phyloP scores from a whole-genome alignment of 1,140 invertebrate genomes.

The Akabosia matsudoensis region DNA sequence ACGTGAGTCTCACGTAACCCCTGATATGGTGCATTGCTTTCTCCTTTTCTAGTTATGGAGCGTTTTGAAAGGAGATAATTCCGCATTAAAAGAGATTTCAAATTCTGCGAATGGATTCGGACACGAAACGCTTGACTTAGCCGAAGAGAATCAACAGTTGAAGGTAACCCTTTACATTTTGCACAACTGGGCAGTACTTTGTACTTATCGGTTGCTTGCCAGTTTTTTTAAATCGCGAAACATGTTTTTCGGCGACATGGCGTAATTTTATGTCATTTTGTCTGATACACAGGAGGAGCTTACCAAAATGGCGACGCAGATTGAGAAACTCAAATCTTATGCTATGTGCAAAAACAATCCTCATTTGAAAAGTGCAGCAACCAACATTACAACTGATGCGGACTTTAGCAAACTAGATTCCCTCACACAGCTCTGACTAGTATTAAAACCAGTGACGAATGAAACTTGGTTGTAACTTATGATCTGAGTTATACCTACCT shows the following conservation, averaged over 20 bases:
- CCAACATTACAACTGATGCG: conserved; percentile 36
- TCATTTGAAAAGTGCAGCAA: conserved; percentile 64
- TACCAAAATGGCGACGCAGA: conserved; percentile 82
- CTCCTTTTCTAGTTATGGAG: conserved; percentile 62
- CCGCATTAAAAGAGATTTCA: conserved; percentile 73
- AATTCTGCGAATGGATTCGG: conserved; percentile 80
- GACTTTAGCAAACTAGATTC: conserved; percentile 39
- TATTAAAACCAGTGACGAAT: conserved; percentile 29
- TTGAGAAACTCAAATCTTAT: conserved; percentile 88
- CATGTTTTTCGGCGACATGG: no score
- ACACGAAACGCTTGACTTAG: conserved; percentile 75
- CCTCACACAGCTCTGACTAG: conserved; percentile 43
- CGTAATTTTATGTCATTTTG: no score
- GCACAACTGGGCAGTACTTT: no score
- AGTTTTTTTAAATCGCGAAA: no score
- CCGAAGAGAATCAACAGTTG: conserved; percentile 84
- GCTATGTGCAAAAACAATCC: conserved; percentile 88
- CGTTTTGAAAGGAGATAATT: conserved; percentile 72
- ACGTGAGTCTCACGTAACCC: not conserved
- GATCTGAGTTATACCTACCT: no score
- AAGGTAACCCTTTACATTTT: conserved; percentile 63
- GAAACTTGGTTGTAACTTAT: conserved; percentile 29
- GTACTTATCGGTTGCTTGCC: not conserved
- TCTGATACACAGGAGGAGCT: conserved; percentile 69
- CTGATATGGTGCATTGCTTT: not conserved